A percentile compares a stretch with the other conserved stretches of the same genome.
phyloP scores from a whole-genome alignment of 2,797 vertebrate species.

The Lacerta agilis region DNA sequence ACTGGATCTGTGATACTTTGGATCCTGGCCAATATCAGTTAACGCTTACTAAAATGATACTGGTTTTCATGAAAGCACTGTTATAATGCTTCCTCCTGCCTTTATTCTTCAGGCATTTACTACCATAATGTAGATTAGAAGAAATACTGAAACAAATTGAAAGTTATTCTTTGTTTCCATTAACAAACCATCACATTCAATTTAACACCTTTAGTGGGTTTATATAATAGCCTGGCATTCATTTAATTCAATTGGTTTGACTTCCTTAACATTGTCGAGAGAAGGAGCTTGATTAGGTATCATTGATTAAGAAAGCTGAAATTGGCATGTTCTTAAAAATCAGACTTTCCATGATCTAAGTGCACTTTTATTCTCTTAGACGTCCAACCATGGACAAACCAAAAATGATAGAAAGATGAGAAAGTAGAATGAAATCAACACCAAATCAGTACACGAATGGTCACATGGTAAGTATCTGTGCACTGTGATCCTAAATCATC shows the following conservation, averaged over 20 bases:
- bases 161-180: background rate
- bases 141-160: background rate
- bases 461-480: background rate
- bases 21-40: background rate
- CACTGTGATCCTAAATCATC: background rate
- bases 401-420: background rate
- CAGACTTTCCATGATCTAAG: background rate
- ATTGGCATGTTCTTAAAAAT: background rate
- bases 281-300: background rate
- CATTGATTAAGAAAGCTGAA: slow-evolving; percentile 1
- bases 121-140: background rate
- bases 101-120: background rate
- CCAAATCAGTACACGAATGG: background rate
- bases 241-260: background rate
- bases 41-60: background rate
- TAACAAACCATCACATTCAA: background rate
- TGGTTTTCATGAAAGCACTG: background rate
- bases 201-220: background rate
- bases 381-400: background rate
- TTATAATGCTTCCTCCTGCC: background rate
- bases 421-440: background rate
- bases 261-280: background rate
- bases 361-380: background rate
- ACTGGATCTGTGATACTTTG: background rate
- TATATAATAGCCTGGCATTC: background rate